These are phyloP conservation scores for Equus quagga DNA, from an alignment of 2,113 vertebrate genomes.

Conservation along the genomic window DNA sequence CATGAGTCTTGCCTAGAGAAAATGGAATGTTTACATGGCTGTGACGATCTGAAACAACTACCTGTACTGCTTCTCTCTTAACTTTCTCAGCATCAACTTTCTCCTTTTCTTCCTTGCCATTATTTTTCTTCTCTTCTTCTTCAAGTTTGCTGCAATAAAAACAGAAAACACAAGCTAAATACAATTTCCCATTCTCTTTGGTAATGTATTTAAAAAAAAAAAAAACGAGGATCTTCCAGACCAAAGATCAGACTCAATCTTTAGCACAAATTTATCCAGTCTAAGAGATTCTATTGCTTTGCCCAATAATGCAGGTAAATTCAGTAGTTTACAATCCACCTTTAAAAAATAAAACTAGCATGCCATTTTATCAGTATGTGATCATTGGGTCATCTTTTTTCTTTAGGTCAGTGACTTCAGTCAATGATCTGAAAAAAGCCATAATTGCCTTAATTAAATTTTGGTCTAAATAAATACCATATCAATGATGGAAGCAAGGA, in stretches of 20 bases:
- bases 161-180: constrained; percentile 36
- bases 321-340: neutral
- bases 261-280: neutral
- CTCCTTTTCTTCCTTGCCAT: constrained; percentile 56
- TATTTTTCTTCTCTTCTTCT: constrained; percentile 82
- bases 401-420: neutral
- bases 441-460: neutral
- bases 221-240: neutral
- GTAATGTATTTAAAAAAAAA: neutral
- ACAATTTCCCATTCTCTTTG: neutral
- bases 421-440: neutral
- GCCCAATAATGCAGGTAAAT: neutral
- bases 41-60: neutral
- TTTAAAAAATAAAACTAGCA: neutral
- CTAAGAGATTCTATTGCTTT: neutral
- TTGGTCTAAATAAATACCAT: neutral
- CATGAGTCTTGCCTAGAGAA: neutral
- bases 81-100: constrained; percentile 61
- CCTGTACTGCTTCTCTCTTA: constrained; percentile 75
- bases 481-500: neutral
- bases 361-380: neutral
- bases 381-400: neutral
- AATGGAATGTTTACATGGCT: neutral
- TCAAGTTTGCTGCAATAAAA: constrained; percentile 86
- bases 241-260: neutral